Evolutionary conservation across 2,888 invertebrate genomes (phyloP).

Genomic region (Xestoiulus laeticollis): DNA sequence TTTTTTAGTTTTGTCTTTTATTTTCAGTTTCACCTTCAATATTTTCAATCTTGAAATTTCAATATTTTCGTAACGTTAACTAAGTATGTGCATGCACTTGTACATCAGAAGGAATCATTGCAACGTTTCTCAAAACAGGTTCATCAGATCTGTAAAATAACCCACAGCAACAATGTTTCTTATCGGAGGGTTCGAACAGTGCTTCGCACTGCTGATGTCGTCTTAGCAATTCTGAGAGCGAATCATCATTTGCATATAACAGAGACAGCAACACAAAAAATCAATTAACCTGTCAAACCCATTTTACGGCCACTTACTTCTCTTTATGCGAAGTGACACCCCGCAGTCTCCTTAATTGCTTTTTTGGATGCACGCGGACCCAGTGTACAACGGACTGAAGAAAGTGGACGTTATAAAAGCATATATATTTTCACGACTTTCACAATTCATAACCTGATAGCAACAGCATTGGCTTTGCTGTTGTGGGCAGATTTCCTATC

Average conservation of each 20-base stretch:
- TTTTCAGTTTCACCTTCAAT: no score
- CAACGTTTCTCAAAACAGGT: not conserved
- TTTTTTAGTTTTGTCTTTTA: no score
- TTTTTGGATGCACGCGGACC: not conserved
- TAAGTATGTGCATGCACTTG: no score
- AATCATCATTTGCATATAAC: constrained; percentile 4
- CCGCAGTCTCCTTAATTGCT: not conserved
- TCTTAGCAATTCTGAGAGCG: not conserved
- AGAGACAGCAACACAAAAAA: constrained; percentile 26
- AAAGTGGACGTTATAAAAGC: not conserved
- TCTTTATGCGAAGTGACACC: not conserved
- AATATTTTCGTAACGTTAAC: no score
- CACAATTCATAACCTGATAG: not conserved
- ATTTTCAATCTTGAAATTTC: no score
- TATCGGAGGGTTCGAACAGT: not conserved
- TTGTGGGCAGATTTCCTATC: not conserved
- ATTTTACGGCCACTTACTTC: not conserved
- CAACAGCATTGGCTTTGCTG: not conserved
- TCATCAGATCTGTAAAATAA: not conserved
- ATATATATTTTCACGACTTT: not conserved
- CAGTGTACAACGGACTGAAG: not conserved
- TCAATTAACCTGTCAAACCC: constrained; percentile 20
- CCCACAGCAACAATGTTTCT: not conserved
- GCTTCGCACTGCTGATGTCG: not conserved
- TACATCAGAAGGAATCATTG: no score